Base-by-base conservation (phyloP, 2,888 invertebrate genomes). In the Serripes groenlandicus region DNA sequence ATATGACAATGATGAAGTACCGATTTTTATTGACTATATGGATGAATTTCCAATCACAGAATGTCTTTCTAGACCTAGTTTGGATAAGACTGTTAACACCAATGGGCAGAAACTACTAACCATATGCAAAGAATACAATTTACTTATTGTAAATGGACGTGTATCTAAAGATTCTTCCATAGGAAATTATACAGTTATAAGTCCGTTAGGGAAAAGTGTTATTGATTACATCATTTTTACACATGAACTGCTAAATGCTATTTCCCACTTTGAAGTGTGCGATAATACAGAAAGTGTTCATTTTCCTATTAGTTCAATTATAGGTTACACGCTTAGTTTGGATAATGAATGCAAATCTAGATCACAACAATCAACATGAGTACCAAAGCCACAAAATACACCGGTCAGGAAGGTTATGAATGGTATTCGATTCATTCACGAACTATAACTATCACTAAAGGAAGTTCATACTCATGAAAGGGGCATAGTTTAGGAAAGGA, bases 201-300 rank as follows among this genome's bases (percentile, higher is more conserved):
- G 32, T 62, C 3, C 62, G 5, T 28, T 32, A 62, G 62, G 62
- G 23, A 30, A 32, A 28, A 62, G 62, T 62, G 62, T 62, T 62
- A 62, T 62, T 28, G 62, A 62, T 23, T 62, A 58, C n/a, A 9
- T n/a, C 7, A 58, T 58, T 9, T 7, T 58, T 18, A 18, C 58
- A n/a, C 21, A 58, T 9, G 26, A 58, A 7, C 7, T 58, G 23
- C 26, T 58, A 9, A 58, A 7, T 7, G n/a, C 7, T 18, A 62
- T 62, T 11, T 62, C 28, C 30, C 7, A 26, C 62, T 62, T 62
- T 62, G 32, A 28, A 30, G 21, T 62, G 4, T 5, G 32, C 28
- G 32, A 62, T 32, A 23, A 32, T 18, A 30, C 23, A 26, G 62
- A 62, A 21, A 30, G 62, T 30, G n/a, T 11, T n/a, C 58, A 58